Percentiles rank a stretch among this genome's conserved stretches.
Evolutionary conservation across 2,113 vertebrate genomes (phyloP).

Genomic region (Hyperopisus bebe): DNA sequence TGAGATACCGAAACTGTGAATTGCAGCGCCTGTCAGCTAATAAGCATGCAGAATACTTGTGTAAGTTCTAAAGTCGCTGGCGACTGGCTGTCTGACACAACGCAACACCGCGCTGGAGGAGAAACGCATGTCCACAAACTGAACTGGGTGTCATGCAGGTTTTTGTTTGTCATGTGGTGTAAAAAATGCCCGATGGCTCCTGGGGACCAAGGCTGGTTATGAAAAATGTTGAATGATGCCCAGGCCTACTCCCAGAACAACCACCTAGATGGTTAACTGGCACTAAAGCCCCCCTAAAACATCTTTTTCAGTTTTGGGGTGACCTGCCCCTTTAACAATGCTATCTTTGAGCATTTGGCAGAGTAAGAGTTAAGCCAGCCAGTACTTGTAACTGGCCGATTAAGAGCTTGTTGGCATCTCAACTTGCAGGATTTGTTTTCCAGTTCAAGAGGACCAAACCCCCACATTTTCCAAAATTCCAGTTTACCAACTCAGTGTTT

Average conservation of each 20-base stretch:
- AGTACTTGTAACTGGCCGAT: neutral
- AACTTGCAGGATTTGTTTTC: neutral
- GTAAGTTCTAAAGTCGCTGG: too few species aligned
- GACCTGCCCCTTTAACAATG: neutral
- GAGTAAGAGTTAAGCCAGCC: neutral
- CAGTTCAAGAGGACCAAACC: neutral
- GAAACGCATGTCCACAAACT: too few species aligned
- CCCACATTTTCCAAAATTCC: neutral
- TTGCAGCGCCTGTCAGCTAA: too few species aligned
- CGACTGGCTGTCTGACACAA: too few species aligned
- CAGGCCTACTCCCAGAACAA: too few species aligned
- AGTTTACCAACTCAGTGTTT: neutral
- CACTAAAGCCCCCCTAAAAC: neutral
- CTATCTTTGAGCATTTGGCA: neutral
- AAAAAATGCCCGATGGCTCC: too few species aligned
- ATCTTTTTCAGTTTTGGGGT: neutral
- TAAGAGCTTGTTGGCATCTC: neutral
- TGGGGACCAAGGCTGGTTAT: too few species aligned
- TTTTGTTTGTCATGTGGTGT: too few species aligned
- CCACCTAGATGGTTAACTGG: neutral
- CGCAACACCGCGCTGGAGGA: too few species aligned
- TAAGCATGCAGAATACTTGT: too few species aligned
- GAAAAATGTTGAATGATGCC: too few species aligned
- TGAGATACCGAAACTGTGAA: neutral
- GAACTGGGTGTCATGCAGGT: too few species aligned